These are phyloP conservation scores for Bellardia bayeri DNA, from an alignment of 2,888 invertebrate species.

Conservation along the genomic window DNA sequence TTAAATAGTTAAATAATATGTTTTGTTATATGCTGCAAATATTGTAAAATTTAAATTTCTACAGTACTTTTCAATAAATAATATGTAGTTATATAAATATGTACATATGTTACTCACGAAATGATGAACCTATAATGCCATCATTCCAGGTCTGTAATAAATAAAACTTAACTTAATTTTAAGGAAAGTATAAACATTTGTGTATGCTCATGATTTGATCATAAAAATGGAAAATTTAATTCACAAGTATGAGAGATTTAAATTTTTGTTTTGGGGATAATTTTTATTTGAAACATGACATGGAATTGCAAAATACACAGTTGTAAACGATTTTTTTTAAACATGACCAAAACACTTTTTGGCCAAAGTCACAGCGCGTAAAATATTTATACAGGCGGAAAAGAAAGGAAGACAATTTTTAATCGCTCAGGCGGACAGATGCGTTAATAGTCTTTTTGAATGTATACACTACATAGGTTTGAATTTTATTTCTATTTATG, in stretches of 20 bases:
- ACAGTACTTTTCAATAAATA: too few relatives aligned
- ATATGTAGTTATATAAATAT: not conserved
- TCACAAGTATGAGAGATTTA: constrained; percentile 59
- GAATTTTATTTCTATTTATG: constrained; percentile 77
- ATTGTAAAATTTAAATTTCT: too few relatives aligned
- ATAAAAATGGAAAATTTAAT: constrained; percentile 64
- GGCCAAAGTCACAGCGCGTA: constrained; percentile 61
- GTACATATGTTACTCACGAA: not conserved
- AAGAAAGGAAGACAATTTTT: constrained; percentile 76
- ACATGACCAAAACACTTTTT: constrained; percentile 47
- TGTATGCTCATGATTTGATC: constrained; percentile 69
- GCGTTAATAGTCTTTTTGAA: constrained; percentile 72
- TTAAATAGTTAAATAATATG: too few relatives aligned
- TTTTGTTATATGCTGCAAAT: too few relatives aligned
- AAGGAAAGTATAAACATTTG: constrained; percentile 69
- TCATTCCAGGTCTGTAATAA: constrained; percentile 23
- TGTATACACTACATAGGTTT: constrained; percentile 62
- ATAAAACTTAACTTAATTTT: constrained; percentile 45
- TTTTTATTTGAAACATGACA: constrained; percentile 60
- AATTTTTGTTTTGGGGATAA: constrained; percentile 62
- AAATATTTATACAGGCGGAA: constrained; percentile 36
- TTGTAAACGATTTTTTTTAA: too few relatives aligned
- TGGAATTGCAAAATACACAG: constrained; percentile 35
- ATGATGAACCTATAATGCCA: constrained; percentile 16
- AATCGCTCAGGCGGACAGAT: constrained; percentile 82